phyloP scores from a whole-genome alignment of 2,113 vertebrate species.

The Tenrec ecaudatus region DNA sequence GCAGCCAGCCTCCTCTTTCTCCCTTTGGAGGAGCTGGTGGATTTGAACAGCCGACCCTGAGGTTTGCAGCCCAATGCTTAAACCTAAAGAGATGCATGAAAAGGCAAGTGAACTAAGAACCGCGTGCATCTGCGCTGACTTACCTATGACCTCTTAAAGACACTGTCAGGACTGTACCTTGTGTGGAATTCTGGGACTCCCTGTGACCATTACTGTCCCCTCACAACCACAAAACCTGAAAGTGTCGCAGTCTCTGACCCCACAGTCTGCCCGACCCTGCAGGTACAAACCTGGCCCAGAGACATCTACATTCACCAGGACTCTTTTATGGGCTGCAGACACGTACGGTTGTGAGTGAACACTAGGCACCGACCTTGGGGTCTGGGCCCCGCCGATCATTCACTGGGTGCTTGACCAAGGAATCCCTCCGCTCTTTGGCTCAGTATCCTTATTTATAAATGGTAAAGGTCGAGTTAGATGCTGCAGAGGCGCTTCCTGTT shows the following conservation, averaged over 20 bases:
- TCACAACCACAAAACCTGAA: neutral
- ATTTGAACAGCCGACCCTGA: too few relatives aligned
- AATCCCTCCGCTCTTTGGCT: neutral
- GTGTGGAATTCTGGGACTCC: too few relatives aligned
- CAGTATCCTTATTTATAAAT: neutral
- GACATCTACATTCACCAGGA: too few relatives aligned
- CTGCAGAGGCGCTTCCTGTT: neutral
- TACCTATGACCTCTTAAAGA: too few relatives aligned
- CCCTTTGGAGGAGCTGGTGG: too few relatives aligned
- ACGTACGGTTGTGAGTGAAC: neutral
- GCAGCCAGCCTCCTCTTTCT: too few relatives aligned
- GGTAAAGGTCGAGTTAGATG: neutral
- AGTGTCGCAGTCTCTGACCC: neutral
- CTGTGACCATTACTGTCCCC: neutral
- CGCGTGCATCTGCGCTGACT: too few relatives aligned
- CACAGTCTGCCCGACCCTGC: neutral
- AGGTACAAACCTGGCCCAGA: neutral
- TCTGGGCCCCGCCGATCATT: neutral
- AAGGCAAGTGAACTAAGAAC: too few relatives aligned
- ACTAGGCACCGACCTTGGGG: neutral
- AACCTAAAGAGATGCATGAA: too few relatives aligned
- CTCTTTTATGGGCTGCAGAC: neutral
- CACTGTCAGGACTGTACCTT: too few relatives aligned
- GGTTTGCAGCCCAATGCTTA: too few relatives aligned
- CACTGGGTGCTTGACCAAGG: neutral